Evolutionary conservation across 2,113 vertebrate genomes (phyloP).

Genomic region (Pithys albifrons): DNA sequence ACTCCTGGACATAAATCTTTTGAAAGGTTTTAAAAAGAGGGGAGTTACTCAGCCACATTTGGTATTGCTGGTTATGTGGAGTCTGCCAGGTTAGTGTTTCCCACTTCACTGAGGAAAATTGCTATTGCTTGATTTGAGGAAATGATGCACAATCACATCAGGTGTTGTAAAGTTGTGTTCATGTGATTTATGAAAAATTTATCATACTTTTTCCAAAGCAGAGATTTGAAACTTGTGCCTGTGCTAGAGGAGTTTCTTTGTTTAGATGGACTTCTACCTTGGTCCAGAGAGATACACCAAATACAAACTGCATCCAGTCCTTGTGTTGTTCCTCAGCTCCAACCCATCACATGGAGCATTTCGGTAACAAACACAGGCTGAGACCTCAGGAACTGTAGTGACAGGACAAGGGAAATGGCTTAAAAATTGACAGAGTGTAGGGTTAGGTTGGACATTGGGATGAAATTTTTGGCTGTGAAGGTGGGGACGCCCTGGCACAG

Average conservation of each 20-base stretch:
- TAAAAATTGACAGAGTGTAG: not conserved
- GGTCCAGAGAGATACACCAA: not conserved
- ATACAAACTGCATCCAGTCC: not conserved
- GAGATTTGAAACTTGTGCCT: not conserved
- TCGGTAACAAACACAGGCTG: not conserved
- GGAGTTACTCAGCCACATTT: not conserved
- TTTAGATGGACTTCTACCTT: not conserved
- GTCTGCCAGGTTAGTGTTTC: not conserved
- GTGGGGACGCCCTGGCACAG: not conserved
- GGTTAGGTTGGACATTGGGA: accelerated
- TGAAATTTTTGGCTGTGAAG: too few relatives aligned
- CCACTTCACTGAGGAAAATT: not conserved
- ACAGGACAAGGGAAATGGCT: not conserved
- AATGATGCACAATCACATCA: constrained; percentile 5
- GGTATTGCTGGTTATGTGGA: not conserved
- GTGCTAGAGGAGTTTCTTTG: not conserved
- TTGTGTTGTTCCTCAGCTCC: not conserved
- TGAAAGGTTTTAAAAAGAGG: not conserved
- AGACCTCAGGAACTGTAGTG: not conserved
- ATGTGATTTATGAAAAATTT: not conserved
- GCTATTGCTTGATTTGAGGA: not conserved
- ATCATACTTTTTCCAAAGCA: not conserved
- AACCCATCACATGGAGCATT: accelerated
- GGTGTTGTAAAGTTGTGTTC: not conserved
- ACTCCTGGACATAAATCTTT: not conserved